A percentile compares a stretch with the other conserved stretches of the same genome.
Evolutionary conservation across 2,797 vertebrate genomes (phyloP).

Genomic region (Chelon labrosus): DNA sequence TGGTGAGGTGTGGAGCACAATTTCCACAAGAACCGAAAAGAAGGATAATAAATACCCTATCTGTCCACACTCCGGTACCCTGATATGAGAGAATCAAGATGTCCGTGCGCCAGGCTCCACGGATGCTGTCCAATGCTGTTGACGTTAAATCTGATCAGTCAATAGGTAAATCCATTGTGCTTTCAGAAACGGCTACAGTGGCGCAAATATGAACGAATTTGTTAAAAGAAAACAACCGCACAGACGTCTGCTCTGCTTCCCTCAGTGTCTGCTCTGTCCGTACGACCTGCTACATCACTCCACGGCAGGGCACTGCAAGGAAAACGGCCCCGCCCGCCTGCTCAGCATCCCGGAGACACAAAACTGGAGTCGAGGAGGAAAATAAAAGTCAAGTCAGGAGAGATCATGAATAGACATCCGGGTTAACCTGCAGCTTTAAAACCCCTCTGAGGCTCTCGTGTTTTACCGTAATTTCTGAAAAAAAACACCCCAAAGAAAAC

Average conservation of each 20-base stretch:
- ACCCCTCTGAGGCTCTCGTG: rapidly evolving
- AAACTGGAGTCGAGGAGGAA: constrained; percentile 11
- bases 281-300: constrained; percentile 65
- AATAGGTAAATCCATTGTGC: constrained; percentile 57
- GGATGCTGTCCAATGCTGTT: constrained; percentile 14
- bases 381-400: constrained; percentile 52
- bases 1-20: constrained; percentile 63
- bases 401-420: constrained; percentile 18
- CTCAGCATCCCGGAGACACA: constrained; percentile 77
- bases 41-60: neutral
- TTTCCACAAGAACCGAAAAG: too few species aligned
- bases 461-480: neutral
- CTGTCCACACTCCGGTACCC: constrained; percentile 20
- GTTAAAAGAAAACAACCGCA: neutral
- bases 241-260: constrained; percentile 11
- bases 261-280: constrained; percentile 49
- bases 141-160: constrained; percentile 32
- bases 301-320: constrained; percentile 66
- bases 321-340: constrained; percentile 80
- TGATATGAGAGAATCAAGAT: constrained; percentile 62
- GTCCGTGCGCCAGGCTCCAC: constrained; percentile 58
- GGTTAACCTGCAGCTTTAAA: neutral
- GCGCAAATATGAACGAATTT: neutral
- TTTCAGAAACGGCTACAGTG: neutral
- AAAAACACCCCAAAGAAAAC: neutral